These are phyloP conservation scores for Oncorhynchus masou DNA, from an alignment of 2,113 vertebrate species.

Conservation along the genomic window DNA sequence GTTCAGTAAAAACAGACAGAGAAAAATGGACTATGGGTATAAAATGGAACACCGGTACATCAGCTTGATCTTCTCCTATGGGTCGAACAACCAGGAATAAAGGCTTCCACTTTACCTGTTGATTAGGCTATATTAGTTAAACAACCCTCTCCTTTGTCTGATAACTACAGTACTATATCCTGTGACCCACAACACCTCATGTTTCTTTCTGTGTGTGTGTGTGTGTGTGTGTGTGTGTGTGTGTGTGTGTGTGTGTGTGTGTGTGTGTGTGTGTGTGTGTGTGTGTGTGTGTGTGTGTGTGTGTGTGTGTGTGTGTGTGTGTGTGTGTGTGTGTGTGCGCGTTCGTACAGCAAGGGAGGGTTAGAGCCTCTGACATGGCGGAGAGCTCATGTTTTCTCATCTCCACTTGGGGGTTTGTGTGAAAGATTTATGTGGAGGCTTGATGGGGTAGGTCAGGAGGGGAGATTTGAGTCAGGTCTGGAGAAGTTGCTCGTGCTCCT, in stretches of 20 bases:
- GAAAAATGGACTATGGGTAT: too few species aligned
- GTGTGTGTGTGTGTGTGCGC: background rate
- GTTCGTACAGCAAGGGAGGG: background rate
- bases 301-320: background rate
- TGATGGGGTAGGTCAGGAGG: conserved; percentile 43
- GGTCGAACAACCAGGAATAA: too few species aligned
- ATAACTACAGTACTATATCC: too few species aligned
- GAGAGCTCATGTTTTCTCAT: too few species aligned
- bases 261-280: background rate
- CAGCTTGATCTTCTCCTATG: too few species aligned
- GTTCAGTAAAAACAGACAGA: too few species aligned
- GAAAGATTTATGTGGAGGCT: conserved; percentile 54
- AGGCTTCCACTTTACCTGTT: too few species aligned
- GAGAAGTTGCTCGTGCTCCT: conserved; percentile 60
- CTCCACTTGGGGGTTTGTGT: background rate
- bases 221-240: background rate
- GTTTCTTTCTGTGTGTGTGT: conserved; percentile 10
- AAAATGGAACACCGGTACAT: too few species aligned
- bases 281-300: conserved; percentile 3
- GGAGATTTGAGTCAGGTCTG: conserved; percentile 30
- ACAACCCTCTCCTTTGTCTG: too few species aligned
- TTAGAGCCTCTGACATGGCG: too few species aligned
- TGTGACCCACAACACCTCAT: too few species aligned
- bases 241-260: background rate
- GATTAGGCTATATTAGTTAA: too few species aligned